Conservation (phyloP, 1,140 invertebrate species). For the Cryptotermes secundus region DNA sequence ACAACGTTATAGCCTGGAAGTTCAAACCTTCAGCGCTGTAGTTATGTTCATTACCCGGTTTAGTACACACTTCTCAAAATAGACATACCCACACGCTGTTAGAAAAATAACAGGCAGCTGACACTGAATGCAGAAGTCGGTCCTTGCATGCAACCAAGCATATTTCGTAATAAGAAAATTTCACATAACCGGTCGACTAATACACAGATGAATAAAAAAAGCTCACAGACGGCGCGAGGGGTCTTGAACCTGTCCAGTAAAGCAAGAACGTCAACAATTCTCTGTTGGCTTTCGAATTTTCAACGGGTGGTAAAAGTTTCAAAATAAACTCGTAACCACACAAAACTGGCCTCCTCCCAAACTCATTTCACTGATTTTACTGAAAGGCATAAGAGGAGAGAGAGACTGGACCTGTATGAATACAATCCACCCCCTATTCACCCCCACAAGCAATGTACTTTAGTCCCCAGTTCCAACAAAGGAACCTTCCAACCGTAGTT, state of each 20-base stretch:
- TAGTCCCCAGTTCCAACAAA: neutral
- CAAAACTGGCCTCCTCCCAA: neutral
- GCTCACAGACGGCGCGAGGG: too few species aligned
- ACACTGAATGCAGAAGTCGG: too few species aligned
- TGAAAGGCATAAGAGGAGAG: neutral
- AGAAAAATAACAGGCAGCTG: too few species aligned
- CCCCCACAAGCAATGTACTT: neutral
- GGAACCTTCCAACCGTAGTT: neutral
- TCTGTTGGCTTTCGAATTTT: neutral
- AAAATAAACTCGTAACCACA: conserved; percentile 3
- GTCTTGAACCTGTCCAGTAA: neutral
- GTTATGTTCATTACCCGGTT: too few species aligned
- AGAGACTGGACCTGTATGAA: neutral
- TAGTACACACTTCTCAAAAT: too few species aligned
- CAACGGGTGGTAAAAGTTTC: neutral
- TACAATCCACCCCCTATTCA: conserved; percentile 5
- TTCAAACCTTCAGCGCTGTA: too few species aligned
- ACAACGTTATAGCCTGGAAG: too few species aligned
- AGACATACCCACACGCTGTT: too few species aligned
- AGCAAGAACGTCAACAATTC: neutral
- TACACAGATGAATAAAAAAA: too few species aligned
- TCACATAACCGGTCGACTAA: too few species aligned
- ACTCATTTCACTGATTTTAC: neutral
- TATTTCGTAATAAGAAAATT: too few species aligned
- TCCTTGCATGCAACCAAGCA: too few species aligned